Conservation (phyloP, 2,113 vertebrate genomes). For the Mobula hypostoma region DNA sequence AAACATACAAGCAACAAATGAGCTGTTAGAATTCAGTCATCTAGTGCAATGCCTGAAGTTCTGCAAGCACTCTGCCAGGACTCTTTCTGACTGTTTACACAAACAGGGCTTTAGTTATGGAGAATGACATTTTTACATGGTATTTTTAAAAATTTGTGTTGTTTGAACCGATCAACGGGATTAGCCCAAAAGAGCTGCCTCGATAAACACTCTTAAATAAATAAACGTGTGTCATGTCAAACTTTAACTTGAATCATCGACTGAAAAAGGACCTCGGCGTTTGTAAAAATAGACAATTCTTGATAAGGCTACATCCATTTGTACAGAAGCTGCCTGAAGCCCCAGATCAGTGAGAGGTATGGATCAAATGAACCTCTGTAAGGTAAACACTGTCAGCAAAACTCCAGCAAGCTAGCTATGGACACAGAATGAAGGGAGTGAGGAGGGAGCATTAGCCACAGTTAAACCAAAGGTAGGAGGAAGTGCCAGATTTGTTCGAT, state of each 20-base stretch:
- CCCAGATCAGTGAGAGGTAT: not conserved
- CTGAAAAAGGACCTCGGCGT: not conserved
- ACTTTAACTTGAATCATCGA: not conserved
- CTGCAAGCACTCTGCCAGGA: not conserved
- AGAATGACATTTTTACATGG: not conserved
- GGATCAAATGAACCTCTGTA: not conserved
- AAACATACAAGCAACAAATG: not conserved
- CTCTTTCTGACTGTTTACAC: not conserved
- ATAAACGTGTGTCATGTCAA: not conserved
- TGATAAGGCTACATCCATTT: no score
- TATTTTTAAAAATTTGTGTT: not conserved
- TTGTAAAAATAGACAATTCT: not conserved
- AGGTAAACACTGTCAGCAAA: not conserved
- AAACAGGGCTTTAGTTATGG: not conserved
- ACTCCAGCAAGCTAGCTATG: not conserved
- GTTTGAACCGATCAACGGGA: not conserved
- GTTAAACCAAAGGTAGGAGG: not conserved
- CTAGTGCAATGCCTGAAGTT: not conserved
- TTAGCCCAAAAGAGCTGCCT: not conserved
- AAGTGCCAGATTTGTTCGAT: not conserved
- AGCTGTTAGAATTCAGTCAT: not conserved
- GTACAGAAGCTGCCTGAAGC: not conserved
- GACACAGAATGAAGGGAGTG: not conserved
- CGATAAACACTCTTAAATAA: not conserved
- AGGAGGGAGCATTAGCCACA: not conserved